Evolutionary conservation across 2,113 vertebrate genomes (phyloP).

Genomic region (Thinocorus orbignyianus): DNA sequence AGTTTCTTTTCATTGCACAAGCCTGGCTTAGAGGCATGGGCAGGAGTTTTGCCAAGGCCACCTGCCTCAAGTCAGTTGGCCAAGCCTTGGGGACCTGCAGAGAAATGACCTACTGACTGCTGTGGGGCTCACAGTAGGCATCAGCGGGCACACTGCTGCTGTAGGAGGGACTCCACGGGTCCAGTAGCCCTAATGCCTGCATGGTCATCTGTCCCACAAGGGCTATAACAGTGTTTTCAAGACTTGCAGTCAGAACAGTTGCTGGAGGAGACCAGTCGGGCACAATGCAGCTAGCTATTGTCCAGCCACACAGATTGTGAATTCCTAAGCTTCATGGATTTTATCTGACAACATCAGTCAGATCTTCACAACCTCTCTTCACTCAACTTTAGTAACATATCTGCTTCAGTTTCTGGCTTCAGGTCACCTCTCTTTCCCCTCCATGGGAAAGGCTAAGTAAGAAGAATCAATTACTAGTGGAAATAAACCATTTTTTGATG

Average conservation of each 20-base stretch:
- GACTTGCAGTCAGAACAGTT: background rate
- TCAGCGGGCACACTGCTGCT: accelerated
- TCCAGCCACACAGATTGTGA: background rate
- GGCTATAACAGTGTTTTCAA: background rate
- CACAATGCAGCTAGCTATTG: background rate
- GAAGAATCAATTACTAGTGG: background rate
- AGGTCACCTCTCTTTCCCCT: background rate
- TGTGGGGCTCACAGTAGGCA: background rate
- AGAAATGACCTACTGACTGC: background rate
- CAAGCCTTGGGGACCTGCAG: background rate
- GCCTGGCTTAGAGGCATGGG: background rate
- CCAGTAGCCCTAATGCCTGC: background rate
- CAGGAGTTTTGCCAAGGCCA: background rate
- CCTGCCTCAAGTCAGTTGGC: background rate
- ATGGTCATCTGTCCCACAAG: background rate
- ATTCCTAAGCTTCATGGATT: background rate
- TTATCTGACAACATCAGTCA: background rate
- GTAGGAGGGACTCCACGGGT: background rate
- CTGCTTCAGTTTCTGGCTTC: background rate
- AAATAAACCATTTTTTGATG: background rate
- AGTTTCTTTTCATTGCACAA: background rate
- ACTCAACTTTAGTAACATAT: background rate
- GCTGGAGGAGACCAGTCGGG: background rate
- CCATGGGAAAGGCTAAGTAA: background rate
- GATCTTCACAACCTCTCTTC: background rate